Conservation (phyloP, 2,113 vertebrate species). For the Pelmatolapia mariae region DNA sequence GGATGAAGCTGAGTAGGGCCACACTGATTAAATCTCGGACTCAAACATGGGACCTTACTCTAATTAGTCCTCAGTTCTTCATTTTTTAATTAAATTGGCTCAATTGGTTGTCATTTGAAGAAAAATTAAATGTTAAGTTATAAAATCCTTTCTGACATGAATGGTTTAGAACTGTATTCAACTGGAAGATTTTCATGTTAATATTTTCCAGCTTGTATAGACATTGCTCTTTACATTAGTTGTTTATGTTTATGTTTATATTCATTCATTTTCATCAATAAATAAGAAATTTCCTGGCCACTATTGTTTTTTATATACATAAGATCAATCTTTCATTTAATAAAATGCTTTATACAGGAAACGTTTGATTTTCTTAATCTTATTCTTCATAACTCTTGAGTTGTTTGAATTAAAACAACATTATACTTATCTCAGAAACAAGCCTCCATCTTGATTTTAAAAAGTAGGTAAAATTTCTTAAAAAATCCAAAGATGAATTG, state of each 20-base stretch:
- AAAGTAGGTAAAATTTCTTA: not conserved
- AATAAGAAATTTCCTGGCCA: not conserved
- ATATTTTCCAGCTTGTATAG: not conserved
- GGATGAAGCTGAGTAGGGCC: not conserved
- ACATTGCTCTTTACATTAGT: not conserved
- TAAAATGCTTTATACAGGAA: not conserved
- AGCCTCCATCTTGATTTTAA: not conserved
- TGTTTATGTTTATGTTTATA: not conserved
- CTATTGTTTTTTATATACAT: not conserved
- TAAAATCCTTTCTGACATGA: not conserved
- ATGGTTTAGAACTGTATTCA: not conserved
- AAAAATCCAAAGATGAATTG: not conserved
- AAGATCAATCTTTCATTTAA: not conserved
- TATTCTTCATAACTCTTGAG: not conserved
- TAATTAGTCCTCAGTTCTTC: not conserved
- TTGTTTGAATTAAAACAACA: not conserved
- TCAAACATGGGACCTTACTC: not conserved
- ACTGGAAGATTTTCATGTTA: not conserved
- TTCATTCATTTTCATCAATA: not conserved
- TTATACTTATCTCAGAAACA: not conserved
- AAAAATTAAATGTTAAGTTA: not conserved
- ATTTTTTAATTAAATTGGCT: not conserved
- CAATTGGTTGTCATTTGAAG: not conserved
- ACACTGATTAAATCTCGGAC: not conserved
- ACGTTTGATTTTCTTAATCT: not conserved